Conservation (phyloP, 1,140 invertebrate genomes). For the Caerostris darwini region DNA sequence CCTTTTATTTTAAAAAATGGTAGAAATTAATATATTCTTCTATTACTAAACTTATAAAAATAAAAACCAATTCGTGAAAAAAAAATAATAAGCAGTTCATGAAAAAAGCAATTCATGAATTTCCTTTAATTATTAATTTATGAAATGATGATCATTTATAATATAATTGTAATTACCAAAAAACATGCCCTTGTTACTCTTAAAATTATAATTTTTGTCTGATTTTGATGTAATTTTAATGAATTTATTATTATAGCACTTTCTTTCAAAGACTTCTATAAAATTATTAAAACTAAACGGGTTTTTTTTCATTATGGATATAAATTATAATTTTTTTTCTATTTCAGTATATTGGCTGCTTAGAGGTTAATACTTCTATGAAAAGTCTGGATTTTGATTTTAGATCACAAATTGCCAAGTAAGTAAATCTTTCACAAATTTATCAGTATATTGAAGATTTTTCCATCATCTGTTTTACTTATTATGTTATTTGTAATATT, state of each 20-base stretch:
- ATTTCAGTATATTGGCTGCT: conserved; percentile 94
- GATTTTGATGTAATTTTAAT: neutral
- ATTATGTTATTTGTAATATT: neutral
- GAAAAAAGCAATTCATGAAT: too few relatives aligned
- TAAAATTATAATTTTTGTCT: too few relatives aligned
- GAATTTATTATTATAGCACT: neutral
- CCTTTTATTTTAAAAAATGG: too few relatives aligned
- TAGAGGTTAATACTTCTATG: conserved; percentile 98
- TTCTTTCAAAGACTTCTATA: neutral
- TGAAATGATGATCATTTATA: too few relatives aligned
- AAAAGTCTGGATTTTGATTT: conserved; percentile 98
- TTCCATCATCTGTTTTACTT: neutral
- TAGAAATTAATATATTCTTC: too few relatives aligned
- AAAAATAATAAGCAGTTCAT: too few relatives aligned
- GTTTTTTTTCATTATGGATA: neutral
- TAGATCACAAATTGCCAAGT: conserved; percentile 96
- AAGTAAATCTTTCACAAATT: conserved; percentile 83
- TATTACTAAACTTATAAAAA: too few relatives aligned
- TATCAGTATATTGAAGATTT: neutral
- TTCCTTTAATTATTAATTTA: too few relatives aligned
- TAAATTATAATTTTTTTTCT: conserved; percentile 55
- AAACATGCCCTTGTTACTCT: too few relatives aligned
- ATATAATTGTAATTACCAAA: too few relatives aligned
- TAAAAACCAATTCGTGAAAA: too few relatives aligned
- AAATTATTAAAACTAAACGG: neutral